A percentile compares a stretch with the other conserved stretches of the same genome.
Conservation (phyloP, 2,888 invertebrate genomes). For the Rhopalosiphum nymphaeae region DNA sequence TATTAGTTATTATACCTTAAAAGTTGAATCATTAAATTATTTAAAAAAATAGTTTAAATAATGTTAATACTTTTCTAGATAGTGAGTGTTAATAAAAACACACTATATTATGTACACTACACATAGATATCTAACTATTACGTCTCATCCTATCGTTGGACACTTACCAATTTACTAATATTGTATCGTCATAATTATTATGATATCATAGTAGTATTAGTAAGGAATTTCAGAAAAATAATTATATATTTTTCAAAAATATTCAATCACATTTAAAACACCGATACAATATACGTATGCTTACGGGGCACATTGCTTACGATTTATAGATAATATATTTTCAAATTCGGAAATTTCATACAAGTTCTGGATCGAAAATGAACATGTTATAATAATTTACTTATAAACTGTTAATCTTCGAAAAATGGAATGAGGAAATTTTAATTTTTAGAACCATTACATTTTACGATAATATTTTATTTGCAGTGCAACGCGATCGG, state of each 20-base stretch:
- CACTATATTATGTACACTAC: neutral
- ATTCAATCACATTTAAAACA: neutral
- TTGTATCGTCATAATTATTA: neutral
- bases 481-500: neutral
- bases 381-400: neutral
- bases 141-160: neutral
- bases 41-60: neutral
- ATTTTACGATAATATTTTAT: neutral
- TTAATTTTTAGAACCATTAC: neutral
- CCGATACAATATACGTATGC: neutral
- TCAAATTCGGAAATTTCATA: neutral
- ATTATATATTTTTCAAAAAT: neutral
- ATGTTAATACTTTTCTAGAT: neutral
- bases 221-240: neutral
- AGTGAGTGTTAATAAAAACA: neutral
- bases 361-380: neutral
- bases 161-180: neutral
- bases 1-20: neutral
- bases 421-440: neutral
- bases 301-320: neutral
- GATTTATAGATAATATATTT: neutral
- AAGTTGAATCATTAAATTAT: neutral
- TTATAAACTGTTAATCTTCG: neutral
- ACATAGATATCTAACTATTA: neutral
- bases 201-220: neutral